phyloP scores from a whole-genome alignment of 2,113 vertebrate species.

The Cavia porcellus region DNA sequence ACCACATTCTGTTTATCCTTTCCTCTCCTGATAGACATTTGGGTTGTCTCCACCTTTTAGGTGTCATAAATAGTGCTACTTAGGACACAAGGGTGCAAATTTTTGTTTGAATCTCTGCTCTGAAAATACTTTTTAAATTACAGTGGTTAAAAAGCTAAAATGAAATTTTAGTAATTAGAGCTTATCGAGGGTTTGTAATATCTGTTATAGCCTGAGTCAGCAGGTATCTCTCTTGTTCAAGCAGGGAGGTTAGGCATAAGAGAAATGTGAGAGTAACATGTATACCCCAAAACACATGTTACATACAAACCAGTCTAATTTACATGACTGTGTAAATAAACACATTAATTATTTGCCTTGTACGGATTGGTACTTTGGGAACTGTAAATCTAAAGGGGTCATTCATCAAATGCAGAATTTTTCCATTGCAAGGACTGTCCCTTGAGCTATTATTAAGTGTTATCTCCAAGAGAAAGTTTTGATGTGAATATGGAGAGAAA shows the following conservation, averaged over 20 bases:
- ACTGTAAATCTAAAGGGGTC: not conserved
- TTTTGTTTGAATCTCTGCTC: not conserved
- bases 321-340: not conserved
- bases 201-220: not conserved
- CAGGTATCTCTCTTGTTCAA: not conserved
- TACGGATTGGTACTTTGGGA: not conserved
- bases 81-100: not conserved
- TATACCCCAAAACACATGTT: accelerated
- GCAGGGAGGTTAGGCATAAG: not conserved
- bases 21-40: not conserved
- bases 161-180: not conserved
- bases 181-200: not conserved
- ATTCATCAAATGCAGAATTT: not conserved
- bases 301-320: not conserved
- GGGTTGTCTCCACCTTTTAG: not conserved
- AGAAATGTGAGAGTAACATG: not conserved
- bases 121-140: not conserved
- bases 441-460: not conserved
- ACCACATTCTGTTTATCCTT: not conserved
- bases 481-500: not conserved
- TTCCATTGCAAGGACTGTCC: not conserved
- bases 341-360: not conserved
- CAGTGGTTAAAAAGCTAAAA: too few species aligned
- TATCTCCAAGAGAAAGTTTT: not conserved
- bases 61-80: not conserved